These are phyloP conservation scores for Tachina fera DNA, from an alignment of 2,888 invertebrate genomes.

Conservation along the genomic window DNA sequence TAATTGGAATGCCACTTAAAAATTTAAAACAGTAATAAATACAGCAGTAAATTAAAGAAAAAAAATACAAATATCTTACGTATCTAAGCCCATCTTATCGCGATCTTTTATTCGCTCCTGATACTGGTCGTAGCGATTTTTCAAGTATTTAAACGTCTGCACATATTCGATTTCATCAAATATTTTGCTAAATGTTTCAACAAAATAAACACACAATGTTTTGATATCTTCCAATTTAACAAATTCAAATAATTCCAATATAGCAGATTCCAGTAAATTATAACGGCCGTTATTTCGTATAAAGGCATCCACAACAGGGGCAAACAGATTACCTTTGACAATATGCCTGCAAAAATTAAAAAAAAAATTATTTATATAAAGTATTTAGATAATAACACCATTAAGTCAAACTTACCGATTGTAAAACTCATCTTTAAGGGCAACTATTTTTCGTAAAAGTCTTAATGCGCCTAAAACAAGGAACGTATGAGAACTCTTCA, in stretches of 20 bases:
- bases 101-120: slow-evolving; percentile 95
- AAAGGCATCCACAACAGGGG: slow-evolving; percentile 98
- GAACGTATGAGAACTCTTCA: slow-evolving; percentile 98
- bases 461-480: slow-evolving; percentile 97
- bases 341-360: slow-evolving; percentile 87
- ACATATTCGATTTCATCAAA: slow-evolving; percentile 98
- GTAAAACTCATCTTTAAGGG: slow-evolving; percentile 99
- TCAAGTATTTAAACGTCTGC: slow-evolving; percentile 97
- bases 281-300: slow-evolving; percentile 98
- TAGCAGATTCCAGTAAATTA: slow-evolving; percentile 99
- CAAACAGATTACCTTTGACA: slow-evolving; percentile 96
- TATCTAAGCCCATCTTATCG: slow-evolving; percentile 88
- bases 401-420: slow-evolving; percentile 84
- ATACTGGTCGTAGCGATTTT: slow-evolving; percentile 94
- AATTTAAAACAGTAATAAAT: slow-evolving; percentile 4
- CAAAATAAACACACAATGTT: slow-evolving; percentile 94
- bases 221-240: slow-evolving; percentile 97
- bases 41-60: neutral
- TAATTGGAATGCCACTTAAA: slow-evolving; percentile 85
- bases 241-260: slow-evolving; percentile 99
- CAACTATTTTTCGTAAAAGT: slow-evolving; percentile 98
- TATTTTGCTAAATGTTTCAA: slow-evolving; percentile 97
- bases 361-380: neutral
- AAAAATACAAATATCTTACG: slow-evolving; percentile 83
- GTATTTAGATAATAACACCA: neutral